Percentiles rank a stretch among this genome's conserved stretches.
phyloP scores from a whole-genome alignment of 2,888 invertebrate genomes.

The Melanchra persicariae region DNA sequence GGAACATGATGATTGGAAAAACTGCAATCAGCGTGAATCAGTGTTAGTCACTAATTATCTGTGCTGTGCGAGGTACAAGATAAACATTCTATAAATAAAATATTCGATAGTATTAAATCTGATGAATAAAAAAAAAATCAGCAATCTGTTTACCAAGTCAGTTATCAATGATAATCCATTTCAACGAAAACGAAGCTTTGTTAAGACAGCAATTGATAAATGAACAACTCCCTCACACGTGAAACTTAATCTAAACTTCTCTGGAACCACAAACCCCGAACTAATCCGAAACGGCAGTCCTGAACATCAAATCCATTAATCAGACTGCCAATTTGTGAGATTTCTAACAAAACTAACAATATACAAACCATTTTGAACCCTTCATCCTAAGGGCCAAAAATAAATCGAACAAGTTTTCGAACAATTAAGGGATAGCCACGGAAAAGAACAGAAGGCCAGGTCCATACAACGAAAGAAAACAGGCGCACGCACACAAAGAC shows the following conservation, averaged over 20 bases:
- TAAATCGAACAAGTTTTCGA: constrained; percentile 55
- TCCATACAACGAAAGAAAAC: neutral
- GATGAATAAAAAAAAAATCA: neutral
- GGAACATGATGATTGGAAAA: no score
- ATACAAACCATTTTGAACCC: constrained; percentile 32
- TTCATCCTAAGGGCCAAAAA: constrained; percentile 19
- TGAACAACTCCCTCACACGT: neutral
- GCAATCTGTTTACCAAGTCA: neutral
- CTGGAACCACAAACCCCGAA: constrained; percentile 1
- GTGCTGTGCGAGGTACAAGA: no score
- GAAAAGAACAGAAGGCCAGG: neutral
- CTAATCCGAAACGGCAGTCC: neutral
- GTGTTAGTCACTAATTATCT: no score
- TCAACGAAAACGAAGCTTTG: neutral
- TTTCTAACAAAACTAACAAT: constrained; percentile 28
- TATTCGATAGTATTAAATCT: no score
- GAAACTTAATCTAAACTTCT: constrained; percentile 18
- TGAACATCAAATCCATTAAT: constrained; percentile 24
- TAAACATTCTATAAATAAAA: no score
- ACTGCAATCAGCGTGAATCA: no score
- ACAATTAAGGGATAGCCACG: constrained; percentile 48
- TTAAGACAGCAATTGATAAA: neutral
- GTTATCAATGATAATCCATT: neutral
- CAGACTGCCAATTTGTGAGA: constrained; percentile 33
- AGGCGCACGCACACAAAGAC: neutral